These are phyloP conservation scores for Lepus timidus DNA, from an alignment of 2,113 vertebrate genomes.

Conservation along the genomic window DNA sequence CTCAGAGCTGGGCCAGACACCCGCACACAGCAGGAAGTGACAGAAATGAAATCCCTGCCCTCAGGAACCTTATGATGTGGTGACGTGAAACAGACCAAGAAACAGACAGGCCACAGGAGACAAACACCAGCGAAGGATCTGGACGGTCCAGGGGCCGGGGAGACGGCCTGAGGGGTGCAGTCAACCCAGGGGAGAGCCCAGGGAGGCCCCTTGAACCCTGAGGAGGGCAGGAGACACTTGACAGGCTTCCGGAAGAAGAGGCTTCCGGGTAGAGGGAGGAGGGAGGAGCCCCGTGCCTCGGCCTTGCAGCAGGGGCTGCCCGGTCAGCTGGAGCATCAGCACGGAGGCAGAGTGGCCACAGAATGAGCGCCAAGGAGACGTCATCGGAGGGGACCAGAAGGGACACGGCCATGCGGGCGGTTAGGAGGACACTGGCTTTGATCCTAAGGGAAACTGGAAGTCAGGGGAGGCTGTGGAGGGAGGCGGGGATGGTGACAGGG, in stretches of 20 bases:
- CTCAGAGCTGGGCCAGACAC: not conserved
- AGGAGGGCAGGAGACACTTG: not conserved
- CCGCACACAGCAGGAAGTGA: not conserved
- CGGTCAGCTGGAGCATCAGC: not conserved
- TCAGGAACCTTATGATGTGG: not conserved
- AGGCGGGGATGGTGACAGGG: not conserved
- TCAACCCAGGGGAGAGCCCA: not conserved
- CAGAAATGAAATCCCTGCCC: not conserved
- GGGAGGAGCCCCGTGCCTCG: not conserved
- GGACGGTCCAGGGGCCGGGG: not conserved
- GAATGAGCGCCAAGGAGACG: not conserved
- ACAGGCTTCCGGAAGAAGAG: not conserved
- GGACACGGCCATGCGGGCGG: not conserved
- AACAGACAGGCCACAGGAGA: not conserved
- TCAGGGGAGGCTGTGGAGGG: not conserved
- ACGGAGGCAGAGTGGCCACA: not conserved
- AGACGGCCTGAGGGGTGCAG: rapidly evolving
- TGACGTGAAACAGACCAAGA: not conserved
- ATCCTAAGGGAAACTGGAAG: not conserved
- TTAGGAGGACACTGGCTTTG: not conserved
- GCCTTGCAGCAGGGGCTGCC: not conserved
- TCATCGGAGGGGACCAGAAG: not conserved
- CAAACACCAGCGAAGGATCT: not conserved
- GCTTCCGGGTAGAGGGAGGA: not conserved
- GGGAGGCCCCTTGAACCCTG: not conserved